Evolutionary conservation across 2,888 invertebrate species (phyloP), one percentile per base, ranked within the genome.

Genomic region (Epsilonema sp.): DNA sequence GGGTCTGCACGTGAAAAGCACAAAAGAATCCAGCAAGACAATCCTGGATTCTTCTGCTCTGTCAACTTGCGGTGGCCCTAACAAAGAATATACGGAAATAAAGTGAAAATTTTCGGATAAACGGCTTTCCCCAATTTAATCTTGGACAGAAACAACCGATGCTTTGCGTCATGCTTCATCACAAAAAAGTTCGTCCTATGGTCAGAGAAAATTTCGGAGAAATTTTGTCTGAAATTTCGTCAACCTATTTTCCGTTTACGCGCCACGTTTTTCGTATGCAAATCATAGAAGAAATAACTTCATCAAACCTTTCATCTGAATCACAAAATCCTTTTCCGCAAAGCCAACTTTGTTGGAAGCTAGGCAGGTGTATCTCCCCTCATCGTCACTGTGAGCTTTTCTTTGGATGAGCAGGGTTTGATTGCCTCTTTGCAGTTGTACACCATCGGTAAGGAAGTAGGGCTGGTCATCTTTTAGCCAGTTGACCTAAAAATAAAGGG

Each of bases 271-370:
- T n/a, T n/a, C n/a, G n/a, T n/a, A n/a, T n/a, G n/a, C n/a, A n/a
- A n/a, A n/a, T n/a, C n/a, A n/a, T n/a, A 31, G 16, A 8, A 31
- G 8, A 31, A 31, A 31, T 16, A 8, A 8, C 31, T 31, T 31
- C 31, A 31, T 20, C 39, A 39, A 39, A 57, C 58, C 58, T 16
- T 55, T 57, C 21, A 59, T 45, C 42, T 51, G 51, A 13, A 62
- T 52, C n/a, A 59, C 45, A 46, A 59, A 62, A 23, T 56, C 57
- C 40, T 54, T 53, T 2, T 45, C 43, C 2, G 52, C 54, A 13
- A 55, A 53, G 3, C 70, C 70, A 1, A 67, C 68, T 2, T 57
- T 41, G 51, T 71, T 70, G 13, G 51, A 49, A 0, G 66, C 70
- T 26, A 59, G 44, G 55, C 70, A 70, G 5, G 60, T 59, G 52